Percentiles rank a stretch among this genome's conserved stretches.
phyloP scores from a whole-genome alignment of 2,113 vertebrate species.

The Neoarius graeffei region DNA sequence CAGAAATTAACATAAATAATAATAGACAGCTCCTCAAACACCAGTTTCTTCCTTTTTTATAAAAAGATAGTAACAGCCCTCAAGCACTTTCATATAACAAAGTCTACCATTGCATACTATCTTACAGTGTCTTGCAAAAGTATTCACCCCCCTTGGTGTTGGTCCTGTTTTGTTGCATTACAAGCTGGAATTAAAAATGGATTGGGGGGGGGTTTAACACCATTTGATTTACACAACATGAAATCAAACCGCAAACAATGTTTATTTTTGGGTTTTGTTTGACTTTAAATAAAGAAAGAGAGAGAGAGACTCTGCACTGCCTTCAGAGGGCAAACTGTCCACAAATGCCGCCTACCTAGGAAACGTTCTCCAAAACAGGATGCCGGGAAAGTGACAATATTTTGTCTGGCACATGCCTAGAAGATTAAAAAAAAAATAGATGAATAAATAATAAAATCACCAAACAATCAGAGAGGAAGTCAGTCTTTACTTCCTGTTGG shows the following conservation, averaged over 20 bases:
- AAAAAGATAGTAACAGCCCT: too few species aligned
- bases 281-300: background rate
- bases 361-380: background rate
- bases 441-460: background rate
- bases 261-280: too few species aligned
- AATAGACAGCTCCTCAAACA: background rate
- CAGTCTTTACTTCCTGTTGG: conserved; percentile 62
- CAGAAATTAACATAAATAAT: too few species aligned
- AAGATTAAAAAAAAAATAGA: background rate
- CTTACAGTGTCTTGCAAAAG: too few species aligned
- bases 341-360: background rate
- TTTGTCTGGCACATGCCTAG: background rate
- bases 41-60: too few species aligned
- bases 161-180: too few species aligned
- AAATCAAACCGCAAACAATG: too few species aligned
- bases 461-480: conserved; percentile 34
- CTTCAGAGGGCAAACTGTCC: background rate
- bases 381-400: background rate
- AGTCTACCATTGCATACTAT: too few species aligned
- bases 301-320: background rate
- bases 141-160: too few species aligned
- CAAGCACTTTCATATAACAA: background rate
- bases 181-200: too few species aligned
- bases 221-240: too few species aligned
- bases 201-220: too few species aligned